Base-by-base conservation (phyloP, 2,113 vertebrate species). In the Saguinus imperator region DNA sequence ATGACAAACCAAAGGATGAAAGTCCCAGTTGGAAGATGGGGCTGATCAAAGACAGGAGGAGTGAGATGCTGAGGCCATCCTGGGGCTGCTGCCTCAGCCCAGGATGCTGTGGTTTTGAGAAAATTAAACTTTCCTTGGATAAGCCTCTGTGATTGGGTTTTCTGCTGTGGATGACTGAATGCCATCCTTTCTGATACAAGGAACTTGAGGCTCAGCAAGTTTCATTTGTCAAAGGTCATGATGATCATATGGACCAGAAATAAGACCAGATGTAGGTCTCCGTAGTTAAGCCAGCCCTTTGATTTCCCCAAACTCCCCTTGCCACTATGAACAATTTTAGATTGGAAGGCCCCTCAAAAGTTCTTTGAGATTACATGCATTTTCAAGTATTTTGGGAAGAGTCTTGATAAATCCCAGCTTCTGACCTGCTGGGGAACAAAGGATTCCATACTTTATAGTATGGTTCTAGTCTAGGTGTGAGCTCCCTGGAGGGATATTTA, bases 311-410 rank as follows among this genome's bases (percentile, higher is more conserved):
- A 57, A 58, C 18, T 25, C 52, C 18, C 4, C 16, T 87, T 88
- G 45, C 50, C 27, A 18, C 14, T 35, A 37, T 48, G 55, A 73
- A 12, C 58, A 61, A 25, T 57, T 83, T 80, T 45, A 66, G 55
- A 27, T 32, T 21, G 32, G 66, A 80, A 68, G 40, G 16, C 64
- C 52, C 45, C 32, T 84, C 21, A 64, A 80, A 87, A 87, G 23
- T 73, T 66, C 68, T 73, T 58, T 72, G 81, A 94, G 50, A 91
- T 77, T 50, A 66, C 83, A 50, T 89, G 70, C 2, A 52, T 94
- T 94, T 89, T 79, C 66, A 80, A 90, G 27, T 75, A 79, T 70
- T 92, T 94, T 92, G 64, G 23, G 5, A 94, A 89, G 25, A 72
- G 29, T 52, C 55, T 89, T 84, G 23, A 55, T 82, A 86, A 64